Percentiles rank a stretch among this genome's conserved stretches.
Evolutionary conservation across 35 echinoderm and acorn worm species (phyloP).

Genomic region (Holothuria glaberrima): DNA sequence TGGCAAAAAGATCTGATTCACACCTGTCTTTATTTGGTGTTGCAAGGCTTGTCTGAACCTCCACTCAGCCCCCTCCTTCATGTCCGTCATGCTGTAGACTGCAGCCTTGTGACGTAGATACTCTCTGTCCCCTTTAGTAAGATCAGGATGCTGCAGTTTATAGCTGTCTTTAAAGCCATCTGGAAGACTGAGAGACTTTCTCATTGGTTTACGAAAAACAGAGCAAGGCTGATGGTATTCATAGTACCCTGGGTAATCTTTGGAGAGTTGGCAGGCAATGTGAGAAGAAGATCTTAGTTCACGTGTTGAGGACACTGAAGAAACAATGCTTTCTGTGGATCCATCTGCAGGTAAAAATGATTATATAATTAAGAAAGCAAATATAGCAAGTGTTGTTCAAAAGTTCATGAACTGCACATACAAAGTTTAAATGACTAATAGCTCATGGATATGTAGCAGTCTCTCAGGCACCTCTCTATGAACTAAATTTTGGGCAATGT

Average conservation of each 20-base stretch:
- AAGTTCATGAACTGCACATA: too few species aligned
- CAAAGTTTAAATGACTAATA: too few species aligned
- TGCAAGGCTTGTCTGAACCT: constrained; percentile 74
- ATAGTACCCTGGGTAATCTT: constrained; percentile 74
- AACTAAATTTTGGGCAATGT: too few species aligned
- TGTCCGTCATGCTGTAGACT: constrained; percentile 89
- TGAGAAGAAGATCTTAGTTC: constrained; percentile 2
- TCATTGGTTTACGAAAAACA: constrained; percentile 75
- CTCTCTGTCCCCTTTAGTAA: constrained; percentile 73
- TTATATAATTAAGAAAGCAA: background rate
- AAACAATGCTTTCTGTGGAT: background rate
- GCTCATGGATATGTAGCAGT: too few species aligned
- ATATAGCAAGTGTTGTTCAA: too few species aligned
- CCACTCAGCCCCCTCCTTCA: constrained; percentile 79
- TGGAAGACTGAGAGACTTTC: constrained; percentile 63
- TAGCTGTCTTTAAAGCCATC: constrained; percentile 78
- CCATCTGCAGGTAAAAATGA: constrained; percentile 1
- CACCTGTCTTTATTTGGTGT: constrained; percentile 89
- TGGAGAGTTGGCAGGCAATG: constrained; percentile 75
- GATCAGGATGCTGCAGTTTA: constrained; percentile 81
- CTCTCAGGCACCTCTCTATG: too few species aligned
- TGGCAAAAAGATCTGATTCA: background rate
- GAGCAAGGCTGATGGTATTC: constrained; percentile 69
- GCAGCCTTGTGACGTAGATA: constrained; percentile 91
- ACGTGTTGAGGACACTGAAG: background rate